Evolutionary conservation across 2,888 invertebrate genomes (phyloP).

Genomic region (Cephus runcator): DNA sequence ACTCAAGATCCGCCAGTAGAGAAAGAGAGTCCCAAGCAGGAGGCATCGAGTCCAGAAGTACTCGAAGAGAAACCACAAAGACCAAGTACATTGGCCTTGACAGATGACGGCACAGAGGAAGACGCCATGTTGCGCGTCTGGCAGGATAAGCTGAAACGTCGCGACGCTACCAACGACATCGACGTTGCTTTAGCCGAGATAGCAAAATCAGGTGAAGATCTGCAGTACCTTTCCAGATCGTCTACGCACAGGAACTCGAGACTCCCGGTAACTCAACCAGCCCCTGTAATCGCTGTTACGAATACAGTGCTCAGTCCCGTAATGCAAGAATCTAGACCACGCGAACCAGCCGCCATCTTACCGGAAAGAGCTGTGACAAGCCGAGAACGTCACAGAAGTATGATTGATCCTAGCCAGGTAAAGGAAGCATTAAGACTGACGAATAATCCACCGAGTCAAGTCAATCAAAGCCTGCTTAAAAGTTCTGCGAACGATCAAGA

Average conservation of each 20-base stretch:
- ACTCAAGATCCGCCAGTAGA: conserved; percentile 56
- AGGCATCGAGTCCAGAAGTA: conserved; percentile 67
- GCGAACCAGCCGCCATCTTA: conserved; percentile 51
- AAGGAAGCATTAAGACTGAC: conserved; percentile 52
- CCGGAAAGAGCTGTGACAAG: conserved; percentile 61
- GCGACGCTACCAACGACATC: conserved; percentile 55
- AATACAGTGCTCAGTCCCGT: conserved; percentile 63
- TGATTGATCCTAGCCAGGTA: conserved; percentile 66
- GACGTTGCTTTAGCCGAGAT: conserved; percentile 62
- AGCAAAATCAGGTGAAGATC: conserved; percentile 61
- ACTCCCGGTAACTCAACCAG: conserved; percentile 49
- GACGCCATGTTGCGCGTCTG: conserved; percentile 71
- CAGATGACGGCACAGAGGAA: conserved; percentile 47
- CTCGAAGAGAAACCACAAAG: conserved; percentile 67
- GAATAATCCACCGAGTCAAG: conserved; percentile 53
- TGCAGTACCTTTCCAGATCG: conserved; percentile 66
- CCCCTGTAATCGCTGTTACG: conserved; percentile 60
- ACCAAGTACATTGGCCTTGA: conserved; percentile 48
- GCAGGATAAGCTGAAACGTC: conserved; percentile 76
- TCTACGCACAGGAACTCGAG: conserved; percentile 36
- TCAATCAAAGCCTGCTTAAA: conserved; percentile 27
- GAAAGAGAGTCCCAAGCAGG: conserved; percentile 21
- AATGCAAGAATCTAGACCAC: conserved; percentile 61
- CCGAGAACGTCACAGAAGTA: conserved; percentile 62
- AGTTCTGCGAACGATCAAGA: not conserved